Evolutionary conservation across 1,140 invertebrate species (phyloP).

Genomic region (Himalopsyche phryganea): DNA sequence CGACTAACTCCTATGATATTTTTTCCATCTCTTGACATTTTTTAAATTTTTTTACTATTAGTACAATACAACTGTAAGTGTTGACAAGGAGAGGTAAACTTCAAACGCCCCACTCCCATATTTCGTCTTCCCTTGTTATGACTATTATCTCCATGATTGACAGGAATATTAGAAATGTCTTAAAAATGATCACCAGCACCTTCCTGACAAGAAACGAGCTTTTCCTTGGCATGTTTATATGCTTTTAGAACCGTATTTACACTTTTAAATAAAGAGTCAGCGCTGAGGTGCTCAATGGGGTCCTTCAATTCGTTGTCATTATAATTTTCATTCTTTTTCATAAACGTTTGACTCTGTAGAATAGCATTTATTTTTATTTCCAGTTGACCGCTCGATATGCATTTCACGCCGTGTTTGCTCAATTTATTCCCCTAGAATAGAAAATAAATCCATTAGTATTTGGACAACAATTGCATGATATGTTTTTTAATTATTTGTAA

Average conservation of each 20-base stretch:
- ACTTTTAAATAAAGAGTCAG: conserved; percentile 29
- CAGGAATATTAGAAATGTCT: no score
- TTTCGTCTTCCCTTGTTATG: no score
- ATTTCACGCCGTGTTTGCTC: conserved; percentile 20
- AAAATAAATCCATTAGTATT: not conserved
- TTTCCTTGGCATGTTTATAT: conserved; percentile 29
- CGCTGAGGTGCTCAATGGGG: conserved; percentile 5
- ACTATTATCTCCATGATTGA: no score
- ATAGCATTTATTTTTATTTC: conserved; percentile 24
- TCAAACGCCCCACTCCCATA: no score
- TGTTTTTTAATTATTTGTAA: no score
- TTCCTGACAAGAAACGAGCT: conserved; percentile 12
- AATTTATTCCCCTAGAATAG: conserved; percentile 23
- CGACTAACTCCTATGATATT: no score
- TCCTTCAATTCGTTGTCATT: conserved; percentile 6
- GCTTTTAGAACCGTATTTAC: conserved; percentile 27
- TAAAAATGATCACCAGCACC: not conserved
- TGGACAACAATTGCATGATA: not conserved
- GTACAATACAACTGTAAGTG: no score
- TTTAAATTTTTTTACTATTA: no score
- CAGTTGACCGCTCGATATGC: conserved; percentile 19
- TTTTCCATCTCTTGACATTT: no score
- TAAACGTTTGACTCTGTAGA: conserved; percentile 23
- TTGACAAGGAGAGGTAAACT: no score
- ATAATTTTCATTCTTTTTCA: not conserved